These are phyloP conservation scores for Phenganax marumi DNA, from an alignment of 92 coral and sea anemone species.

Conservation along the genomic window DNA sequence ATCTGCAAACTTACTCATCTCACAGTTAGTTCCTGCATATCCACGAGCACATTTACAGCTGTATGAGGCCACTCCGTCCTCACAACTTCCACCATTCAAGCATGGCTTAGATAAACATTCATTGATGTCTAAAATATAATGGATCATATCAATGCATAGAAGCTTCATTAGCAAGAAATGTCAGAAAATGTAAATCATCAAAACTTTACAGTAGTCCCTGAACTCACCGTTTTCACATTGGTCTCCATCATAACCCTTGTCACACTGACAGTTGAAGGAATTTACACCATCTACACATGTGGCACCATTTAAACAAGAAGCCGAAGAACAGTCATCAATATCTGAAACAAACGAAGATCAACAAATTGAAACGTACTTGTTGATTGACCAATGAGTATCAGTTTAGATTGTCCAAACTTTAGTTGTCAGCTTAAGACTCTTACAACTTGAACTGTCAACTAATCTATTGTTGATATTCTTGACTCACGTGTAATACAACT, in stretches of 20 bases:
- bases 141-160: background rate
- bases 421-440: background rate
- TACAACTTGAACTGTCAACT: too few relatives aligned
- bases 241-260: conserved; percentile 28
- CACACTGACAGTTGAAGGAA: conserved; percentile 20
- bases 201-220: background rate
- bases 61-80: conserved; percentile 24
- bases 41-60: conserved; percentile 40
- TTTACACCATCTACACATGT: conserved; percentile 36
- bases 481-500: too few relatives aligned
- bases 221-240: conserved; percentile 27
- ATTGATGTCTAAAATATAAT: conserved; percentile 16
- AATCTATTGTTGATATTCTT: too few relatives aligned
- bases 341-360: background rate
- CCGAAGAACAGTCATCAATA: conserved; percentile 15
- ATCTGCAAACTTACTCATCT: conserved; percentile 24
- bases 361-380: background rate
- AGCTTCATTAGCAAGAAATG: background rate
- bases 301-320: conserved; percentile 28
- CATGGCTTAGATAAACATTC: conserved; percentile 36
- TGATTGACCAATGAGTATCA: background rate
- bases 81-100: conserved; percentile 34
- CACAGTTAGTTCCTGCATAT: conserved; percentile 35
- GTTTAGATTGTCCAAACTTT: background rate
- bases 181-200: background rate